phyloP scores from a whole-genome alignment of 2,888 invertebrate genomes.

The Ceriagrion tenellum region DNA sequence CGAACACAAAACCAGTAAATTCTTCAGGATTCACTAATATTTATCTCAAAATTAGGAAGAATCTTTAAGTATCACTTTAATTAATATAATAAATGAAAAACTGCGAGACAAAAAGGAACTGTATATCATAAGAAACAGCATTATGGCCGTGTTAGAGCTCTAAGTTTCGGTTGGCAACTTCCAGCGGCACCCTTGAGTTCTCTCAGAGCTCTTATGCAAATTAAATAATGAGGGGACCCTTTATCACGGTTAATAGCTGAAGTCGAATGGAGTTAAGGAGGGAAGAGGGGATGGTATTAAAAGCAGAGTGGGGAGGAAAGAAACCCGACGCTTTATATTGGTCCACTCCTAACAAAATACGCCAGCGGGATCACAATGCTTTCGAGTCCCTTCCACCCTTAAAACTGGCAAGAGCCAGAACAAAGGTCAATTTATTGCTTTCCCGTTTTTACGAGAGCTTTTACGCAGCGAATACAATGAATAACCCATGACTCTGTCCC shows the following conservation, averaged over 20 bases:
- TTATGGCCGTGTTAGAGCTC: not conserved
- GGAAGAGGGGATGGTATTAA: not conserved
- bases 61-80: not conserved
- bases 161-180: not conserved
- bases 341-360: not conserved
- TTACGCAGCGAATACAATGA: not conserved
- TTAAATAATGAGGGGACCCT: conserved; percentile 7
- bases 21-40: no score
- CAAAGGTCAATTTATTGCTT: conserved; percentile 25
- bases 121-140: not conserved
- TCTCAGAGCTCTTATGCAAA: not conserved
- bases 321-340: conserved; percentile 25
- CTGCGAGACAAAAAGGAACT: not conserved
- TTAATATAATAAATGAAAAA: not conserved
- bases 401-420: conserved; percentile 32
- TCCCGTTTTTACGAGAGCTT: not conserved
- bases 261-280: not conserved
- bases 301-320: not conserved
- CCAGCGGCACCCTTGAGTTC: not conserved
- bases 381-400: not conserved
- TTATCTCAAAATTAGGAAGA: no score
- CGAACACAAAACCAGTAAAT: no score
- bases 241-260: conserved; percentile 12
- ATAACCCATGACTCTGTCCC: not conserved
- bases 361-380: not conserved